These are phyloP conservation scores for Podarcis raffonei DNA, from an alignment of 2,113 vertebrate species.

Conservation along the genomic window DNA sequence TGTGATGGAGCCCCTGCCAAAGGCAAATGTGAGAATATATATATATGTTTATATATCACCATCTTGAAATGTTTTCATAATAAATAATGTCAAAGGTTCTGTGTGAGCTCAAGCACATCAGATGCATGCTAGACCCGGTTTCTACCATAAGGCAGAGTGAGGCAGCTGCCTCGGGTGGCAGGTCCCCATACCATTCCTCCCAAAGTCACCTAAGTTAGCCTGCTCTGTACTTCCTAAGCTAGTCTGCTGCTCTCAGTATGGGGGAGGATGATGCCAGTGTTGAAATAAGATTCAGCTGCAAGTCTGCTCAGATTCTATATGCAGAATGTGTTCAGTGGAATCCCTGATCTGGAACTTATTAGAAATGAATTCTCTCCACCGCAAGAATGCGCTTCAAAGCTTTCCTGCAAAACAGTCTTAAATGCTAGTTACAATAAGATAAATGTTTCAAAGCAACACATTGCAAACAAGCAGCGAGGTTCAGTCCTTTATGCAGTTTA, in stretches of 20 bases:
- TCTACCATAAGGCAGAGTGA: background rate
- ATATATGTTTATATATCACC: background rate
- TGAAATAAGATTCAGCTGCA: background rate
- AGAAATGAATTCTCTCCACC: too few relatives aligned
- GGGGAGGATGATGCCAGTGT: background rate
- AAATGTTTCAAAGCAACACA: too few relatives aligned
- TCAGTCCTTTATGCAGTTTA: too few relatives aligned
- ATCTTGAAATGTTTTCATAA: background rate
- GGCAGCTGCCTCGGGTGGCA: background rate
- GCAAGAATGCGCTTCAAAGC: too few relatives aligned
- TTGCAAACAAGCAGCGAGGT: too few relatives aligned
- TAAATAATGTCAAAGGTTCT: background rate
- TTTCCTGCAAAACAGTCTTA: too few relatives aligned
- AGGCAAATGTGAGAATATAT: background rate
- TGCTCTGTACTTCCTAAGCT: background rate
- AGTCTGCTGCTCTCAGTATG: background rate
- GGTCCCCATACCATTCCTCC: too few relatives aligned
- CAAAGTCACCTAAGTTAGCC: too few relatives aligned
- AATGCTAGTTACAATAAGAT: too few relatives aligned
- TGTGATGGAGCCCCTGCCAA: background rate
- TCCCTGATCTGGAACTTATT: too few relatives aligned
- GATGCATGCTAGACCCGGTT: background rate
- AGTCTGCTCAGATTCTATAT: background rate
- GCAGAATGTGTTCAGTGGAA: too few relatives aligned
- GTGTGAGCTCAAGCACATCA: background rate